These are phyloP conservation scores for Acanthosepion pharaonis DNA, from an alignment of 2,888 invertebrate genomes.

Conservation along the genomic window DNA sequence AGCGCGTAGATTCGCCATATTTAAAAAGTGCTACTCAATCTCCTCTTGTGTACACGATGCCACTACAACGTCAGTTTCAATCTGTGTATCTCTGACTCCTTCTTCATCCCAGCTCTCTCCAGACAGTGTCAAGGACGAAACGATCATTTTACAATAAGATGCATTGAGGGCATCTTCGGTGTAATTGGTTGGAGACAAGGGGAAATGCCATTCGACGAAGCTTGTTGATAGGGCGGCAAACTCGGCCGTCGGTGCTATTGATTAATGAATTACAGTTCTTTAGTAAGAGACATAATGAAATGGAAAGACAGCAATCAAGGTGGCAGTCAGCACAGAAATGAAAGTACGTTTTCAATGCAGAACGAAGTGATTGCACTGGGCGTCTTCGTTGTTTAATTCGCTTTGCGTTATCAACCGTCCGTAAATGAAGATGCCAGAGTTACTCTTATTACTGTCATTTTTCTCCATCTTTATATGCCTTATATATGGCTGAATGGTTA, in stretches of 20 bases:
- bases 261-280: neutral
- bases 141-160: neutral
- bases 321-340: neutral
- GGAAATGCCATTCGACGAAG: neutral
- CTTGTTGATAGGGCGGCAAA: neutral
- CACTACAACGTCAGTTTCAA: neutral
- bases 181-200: neutral
- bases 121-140: constrained; percentile 18
- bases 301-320: constrained; percentile 33
- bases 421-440: no score
- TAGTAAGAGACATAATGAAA: neutral
- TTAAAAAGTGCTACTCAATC: neutral
- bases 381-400: no score
- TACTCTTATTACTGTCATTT: no score
- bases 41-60: neutral
- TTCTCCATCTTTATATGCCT: no score
- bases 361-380: neutral
- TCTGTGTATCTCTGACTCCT: neutral
- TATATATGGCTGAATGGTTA: no score
- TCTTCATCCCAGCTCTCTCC: neutral
- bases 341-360: neutral
- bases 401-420: no score
- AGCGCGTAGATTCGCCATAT: no score
- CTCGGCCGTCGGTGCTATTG: neutral
- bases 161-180: neutral